Evolutionary conservation across 2,113 vertebrate species (phyloP).

Genomic region (Gambusia affinis): DNA sequence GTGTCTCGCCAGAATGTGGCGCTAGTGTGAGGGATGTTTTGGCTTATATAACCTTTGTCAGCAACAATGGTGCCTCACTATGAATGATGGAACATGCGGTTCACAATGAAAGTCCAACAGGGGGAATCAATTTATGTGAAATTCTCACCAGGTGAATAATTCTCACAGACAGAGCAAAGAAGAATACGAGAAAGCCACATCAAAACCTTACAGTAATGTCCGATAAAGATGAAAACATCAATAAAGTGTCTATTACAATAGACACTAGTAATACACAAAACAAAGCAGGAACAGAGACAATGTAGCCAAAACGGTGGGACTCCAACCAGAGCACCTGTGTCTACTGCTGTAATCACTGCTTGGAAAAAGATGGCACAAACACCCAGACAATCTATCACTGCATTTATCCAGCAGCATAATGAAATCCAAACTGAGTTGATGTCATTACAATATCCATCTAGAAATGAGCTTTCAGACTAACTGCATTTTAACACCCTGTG

Average conservation of each 20-base stretch:
- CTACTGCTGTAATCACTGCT: constrained; percentile 33
- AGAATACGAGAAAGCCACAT: not conserved
- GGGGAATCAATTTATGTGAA: no score
- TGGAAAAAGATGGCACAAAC: constrained; percentile 32
- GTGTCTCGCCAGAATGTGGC: no score
- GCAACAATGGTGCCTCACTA: no score
- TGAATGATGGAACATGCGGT: no score
- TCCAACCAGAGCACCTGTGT: constrained; percentile 50
- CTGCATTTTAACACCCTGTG: not conserved
- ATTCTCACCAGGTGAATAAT: no score
- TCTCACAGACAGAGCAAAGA: not conserved
- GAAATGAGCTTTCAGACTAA: not conserved
- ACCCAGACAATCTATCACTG: constrained; percentile 14
- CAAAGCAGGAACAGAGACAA: constrained; percentile 41
- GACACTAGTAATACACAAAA: constrained; percentile 31
- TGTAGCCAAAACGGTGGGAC: constrained; percentile 40
- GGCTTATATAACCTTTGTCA: no score
- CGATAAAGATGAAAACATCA: constrained; percentile 4
- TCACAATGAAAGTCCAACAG: no score
- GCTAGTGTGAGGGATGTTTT: no score
- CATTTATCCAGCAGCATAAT: constrained; percentile 3
- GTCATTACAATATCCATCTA: not conserved
- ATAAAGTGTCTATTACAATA: constrained; percentile 18
- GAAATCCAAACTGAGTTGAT: constrained; percentile 7
- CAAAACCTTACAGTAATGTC: constrained; percentile 5